Conservation (phyloP, 2,888 invertebrate genomes). For the Ochlodes sylvanus region DNA sequence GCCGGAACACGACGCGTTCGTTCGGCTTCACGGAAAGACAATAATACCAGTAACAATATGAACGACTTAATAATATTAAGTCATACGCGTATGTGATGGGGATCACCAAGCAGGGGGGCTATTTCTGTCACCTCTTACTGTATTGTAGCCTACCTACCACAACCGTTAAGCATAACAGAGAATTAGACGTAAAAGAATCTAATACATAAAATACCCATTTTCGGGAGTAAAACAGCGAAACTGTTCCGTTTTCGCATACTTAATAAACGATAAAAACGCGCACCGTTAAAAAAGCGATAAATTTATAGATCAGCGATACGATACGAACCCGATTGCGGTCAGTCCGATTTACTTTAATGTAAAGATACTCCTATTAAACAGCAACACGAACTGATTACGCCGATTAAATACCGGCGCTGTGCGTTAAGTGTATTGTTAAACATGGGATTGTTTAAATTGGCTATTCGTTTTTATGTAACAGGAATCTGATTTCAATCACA, state of each 20-base stretch:
- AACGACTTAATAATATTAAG: too few relatives aligned
- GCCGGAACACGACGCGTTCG: too few relatives aligned
- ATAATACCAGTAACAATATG: too few relatives aligned
- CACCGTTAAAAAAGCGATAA: constrained; percentile 42
- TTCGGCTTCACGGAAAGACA: too few relatives aligned
- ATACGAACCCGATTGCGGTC: constrained; percentile 49
- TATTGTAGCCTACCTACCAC: too few relatives aligned
- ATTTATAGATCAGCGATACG: constrained; percentile 48
- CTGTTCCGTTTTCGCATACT: constrained; percentile 12
- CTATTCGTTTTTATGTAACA: constrained; percentile 7
- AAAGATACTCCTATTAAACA: constrained; percentile 50
- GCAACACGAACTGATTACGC: constrained; percentile 47
- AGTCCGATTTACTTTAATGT: constrained; percentile 51
- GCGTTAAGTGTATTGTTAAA: constrained; percentile 39
- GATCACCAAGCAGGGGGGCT: too few relatives aligned
- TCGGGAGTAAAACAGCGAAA: constrained; percentile 20
- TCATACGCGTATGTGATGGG: too few relatives aligned
- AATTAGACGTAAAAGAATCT: too few relatives aligned
- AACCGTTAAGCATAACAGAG: too few relatives aligned
- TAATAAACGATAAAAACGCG: constrained; percentile 30
- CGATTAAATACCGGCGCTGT: constrained; percentile 45
- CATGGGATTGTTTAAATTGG: constrained; percentile 12
- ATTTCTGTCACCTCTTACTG: too few relatives aligned
- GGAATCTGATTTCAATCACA: constrained; percentile 14
- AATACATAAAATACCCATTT: background rate